Conservation (phyloP, 2,797 vertebrate species). For the Mormyrus proboscirostris region DNA sequence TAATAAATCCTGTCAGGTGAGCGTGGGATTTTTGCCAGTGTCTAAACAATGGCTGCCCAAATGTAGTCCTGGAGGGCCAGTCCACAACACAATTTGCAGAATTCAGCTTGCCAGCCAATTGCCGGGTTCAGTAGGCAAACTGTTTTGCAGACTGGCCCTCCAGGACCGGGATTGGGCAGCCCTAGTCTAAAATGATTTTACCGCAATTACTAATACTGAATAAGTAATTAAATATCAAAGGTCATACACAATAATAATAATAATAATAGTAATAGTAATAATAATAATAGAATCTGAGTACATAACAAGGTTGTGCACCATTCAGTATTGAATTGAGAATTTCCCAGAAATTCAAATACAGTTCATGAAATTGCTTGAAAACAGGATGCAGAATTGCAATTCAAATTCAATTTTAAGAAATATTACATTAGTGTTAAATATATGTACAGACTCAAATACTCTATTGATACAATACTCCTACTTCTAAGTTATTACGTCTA, state of each 20-base stretch:
- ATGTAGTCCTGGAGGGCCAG: background rate
- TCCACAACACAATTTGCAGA: background rate
- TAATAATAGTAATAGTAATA: background rate
- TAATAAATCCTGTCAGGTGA: background rate
- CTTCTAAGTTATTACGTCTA: background rate
- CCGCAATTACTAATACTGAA: background rate
- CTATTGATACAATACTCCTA: background rate
- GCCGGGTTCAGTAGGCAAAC: background rate
- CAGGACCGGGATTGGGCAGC: background rate
- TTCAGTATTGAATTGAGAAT: background rate
- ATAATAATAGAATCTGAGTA: background rate
- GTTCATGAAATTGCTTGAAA: background rate
- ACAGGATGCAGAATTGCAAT: background rate
- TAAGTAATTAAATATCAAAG: background rate
- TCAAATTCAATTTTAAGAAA: background rate
- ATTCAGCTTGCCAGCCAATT: background rate
- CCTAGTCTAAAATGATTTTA: background rate
- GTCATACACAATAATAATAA: background rate
- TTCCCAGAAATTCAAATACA: background rate
- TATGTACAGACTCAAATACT: background rate
- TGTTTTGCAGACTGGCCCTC: background rate
- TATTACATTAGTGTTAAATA: background rate
- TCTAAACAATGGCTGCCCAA: background rate
- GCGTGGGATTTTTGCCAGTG: background rate
- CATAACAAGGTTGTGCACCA: background rate